Conservation (phyloP, 2,888 invertebrate genomes). For the Eupithecia centaureata region DNA sequence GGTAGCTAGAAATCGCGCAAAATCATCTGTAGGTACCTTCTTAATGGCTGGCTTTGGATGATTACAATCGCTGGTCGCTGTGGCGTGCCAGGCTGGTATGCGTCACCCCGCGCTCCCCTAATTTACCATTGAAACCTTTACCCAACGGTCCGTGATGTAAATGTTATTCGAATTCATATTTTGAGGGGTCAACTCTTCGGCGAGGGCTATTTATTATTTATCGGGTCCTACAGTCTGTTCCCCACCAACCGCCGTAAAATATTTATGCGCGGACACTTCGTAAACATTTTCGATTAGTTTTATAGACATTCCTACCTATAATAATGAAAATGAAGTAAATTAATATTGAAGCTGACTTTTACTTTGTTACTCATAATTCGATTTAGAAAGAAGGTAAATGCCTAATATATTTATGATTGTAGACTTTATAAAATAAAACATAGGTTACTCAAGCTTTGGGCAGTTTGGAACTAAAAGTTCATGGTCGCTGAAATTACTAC, state of each 20-base stretch:
- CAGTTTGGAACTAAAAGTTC: conserved; percentile 32
- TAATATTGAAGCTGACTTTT: not conserved
- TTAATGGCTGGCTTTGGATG: conserved; percentile 39
- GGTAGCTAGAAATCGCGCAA: conserved; percentile 49
- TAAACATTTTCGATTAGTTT: not conserved
- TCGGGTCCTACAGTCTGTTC: not conserved
- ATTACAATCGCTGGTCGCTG: conserved; percentile 63
- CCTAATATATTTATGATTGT: conserved; percentile 3
- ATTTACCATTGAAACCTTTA: conserved; percentile 16
- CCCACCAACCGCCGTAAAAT: not conserved
- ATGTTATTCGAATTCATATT: conserved; percentile 20
- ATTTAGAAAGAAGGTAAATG: not conserved
- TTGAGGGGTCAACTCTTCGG: conserved; percentile 17
- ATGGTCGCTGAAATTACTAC: conserved; percentile 32
- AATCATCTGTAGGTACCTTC: conserved; percentile 54
- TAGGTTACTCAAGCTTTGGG: conserved; percentile 4
- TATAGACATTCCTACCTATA: not conserved
- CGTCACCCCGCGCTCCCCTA: conserved; percentile 40
- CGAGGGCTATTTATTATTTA: not conserved
- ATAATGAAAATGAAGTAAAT: not conserved
- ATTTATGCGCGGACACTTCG: not conserved
- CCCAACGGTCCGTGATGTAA: conserved; percentile 4
- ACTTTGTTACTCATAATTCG: not conserved
- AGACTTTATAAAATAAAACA: not conserved
- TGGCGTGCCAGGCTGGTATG: conserved; percentile 56